Evolutionary conservation across 2,797 vertebrate species (phyloP), one percentile per base, ranked within the genome.

Genomic region (Urophycis tenuis): DNA sequence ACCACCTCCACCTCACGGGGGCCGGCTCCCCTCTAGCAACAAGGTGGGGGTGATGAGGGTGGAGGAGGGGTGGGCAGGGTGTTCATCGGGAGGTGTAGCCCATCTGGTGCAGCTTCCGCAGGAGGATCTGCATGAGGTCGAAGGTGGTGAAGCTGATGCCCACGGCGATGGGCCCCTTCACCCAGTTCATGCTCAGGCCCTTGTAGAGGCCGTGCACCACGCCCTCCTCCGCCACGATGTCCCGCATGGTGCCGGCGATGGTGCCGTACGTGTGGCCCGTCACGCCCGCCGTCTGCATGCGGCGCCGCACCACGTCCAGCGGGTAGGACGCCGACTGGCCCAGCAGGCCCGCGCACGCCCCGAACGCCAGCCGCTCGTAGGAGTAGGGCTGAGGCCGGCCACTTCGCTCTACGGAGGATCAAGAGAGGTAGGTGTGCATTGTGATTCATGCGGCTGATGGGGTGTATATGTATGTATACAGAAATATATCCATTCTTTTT

Each of bases 121-220:
- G 91, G 45, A 99, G 92, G 80, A 96, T 97, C 91, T 98, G 96
- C 67, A 91, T 95, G 69, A 98, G 93, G 92, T 99, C 98, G 74
- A 99, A 99, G 83, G 96, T 98, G 80, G 95, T 98, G 89, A 99
- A 99, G 91, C 97, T 99, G 89, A 98, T 96, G 11, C 97, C 97
- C 78, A 99, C 97, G 0, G 97, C 95, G 6, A 99, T 93, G 10
- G 98, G 98, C 6, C 97, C 97, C 82, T 99, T 99, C 75, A 99
- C 95, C 97, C 97, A 99, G 93, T 99, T 99, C 97, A 99, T 99
- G 88, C 96, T 99, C 81, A 99, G 95, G 78, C 97, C 97, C 84
- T 99, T 99, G 92, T 98, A 99, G 39, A 99, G 89, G 74, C 97
- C 97, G 0, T 94, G 91, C 82, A 97, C 45, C 0, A 96, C 79